Evolutionary conservation across 2,797 vertebrate genomes (phyloP).

Genomic region (Phalanger gymnotis): DNA sequence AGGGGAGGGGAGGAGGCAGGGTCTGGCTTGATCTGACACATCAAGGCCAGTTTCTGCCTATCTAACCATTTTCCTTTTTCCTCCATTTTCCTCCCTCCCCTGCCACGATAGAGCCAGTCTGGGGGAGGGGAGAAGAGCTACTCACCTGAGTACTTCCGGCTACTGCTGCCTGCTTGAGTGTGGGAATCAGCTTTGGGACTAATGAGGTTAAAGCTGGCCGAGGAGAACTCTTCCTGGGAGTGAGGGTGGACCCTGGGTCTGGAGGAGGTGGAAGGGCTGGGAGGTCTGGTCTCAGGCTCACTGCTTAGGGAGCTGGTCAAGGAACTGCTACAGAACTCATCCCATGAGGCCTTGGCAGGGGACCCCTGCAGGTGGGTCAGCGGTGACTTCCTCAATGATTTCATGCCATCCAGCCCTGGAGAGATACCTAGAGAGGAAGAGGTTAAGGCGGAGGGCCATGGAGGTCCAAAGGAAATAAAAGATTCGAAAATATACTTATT

Average conservation of each 20-base stretch:
- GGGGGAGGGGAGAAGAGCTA: neutral
- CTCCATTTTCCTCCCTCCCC: neutral
- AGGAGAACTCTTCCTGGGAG: conserved; percentile 84
- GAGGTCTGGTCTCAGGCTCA: conserved; percentile 87
- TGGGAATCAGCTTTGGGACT: conserved; percentile 68
- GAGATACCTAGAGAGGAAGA: conserved; percentile 18
- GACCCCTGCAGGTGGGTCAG: neutral
- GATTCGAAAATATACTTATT: neutral
- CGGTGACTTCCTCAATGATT: neutral
- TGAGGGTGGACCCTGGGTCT: conserved; percentile 78
- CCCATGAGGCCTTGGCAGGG: conserved; percentile 81
- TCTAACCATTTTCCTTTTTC: neutral
- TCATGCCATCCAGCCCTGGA: neutral
- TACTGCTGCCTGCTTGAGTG: conserved; percentile 81
- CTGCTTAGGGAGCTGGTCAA: conserved; percentile 90
- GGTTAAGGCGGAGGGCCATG: neutral
- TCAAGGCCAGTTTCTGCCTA: neutral
- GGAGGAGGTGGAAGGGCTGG: conserved; percentile 80
- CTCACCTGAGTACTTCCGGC: conserved; percentile 86
- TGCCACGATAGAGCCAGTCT: neutral
- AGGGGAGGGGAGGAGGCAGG: neutral
- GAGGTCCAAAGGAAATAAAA: neutral
- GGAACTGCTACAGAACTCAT: conserved; percentile 87
- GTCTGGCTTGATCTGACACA: neutral
- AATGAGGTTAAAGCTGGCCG: conserved; percentile 85